Conservation (phyloP, 2,888 invertebrate genomes). For the Dynastes grantii region DNA sequence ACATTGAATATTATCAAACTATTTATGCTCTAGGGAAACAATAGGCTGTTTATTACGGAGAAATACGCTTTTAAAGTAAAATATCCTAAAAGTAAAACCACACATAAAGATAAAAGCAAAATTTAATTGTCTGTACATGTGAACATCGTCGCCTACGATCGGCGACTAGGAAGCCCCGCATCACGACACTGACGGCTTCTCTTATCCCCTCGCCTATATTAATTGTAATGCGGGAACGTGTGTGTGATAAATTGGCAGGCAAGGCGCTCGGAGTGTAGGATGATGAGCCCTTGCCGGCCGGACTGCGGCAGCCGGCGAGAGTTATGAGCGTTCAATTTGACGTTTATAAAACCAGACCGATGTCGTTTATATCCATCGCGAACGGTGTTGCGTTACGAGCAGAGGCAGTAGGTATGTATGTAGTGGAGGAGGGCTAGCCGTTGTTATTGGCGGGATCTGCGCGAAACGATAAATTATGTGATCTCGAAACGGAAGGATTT, state of each 20-base stretch:
- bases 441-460: slow-evolving; percentile 3
- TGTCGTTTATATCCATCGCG: slow-evolving; percentile 12
- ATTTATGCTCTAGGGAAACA: too few species aligned
- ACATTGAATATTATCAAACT: too few species aligned
- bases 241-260: slow-evolving; percentile 10
- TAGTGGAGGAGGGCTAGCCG: neutral
- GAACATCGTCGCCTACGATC: neutral
- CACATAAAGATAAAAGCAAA: too few species aligned
- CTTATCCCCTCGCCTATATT: neutral
- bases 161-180: neutral
- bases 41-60: too few species aligned
- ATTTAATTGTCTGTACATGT: neutral
- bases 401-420: too few species aligned
- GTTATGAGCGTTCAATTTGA: slow-evolving; percentile 31
- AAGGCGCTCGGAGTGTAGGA: slow-evolving; percentile 12
- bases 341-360: neutral
- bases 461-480: slow-evolving; percentile 6
- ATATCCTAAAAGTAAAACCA: too few species aligned
- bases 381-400: neutral
- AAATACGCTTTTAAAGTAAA: too few species aligned
- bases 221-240: slow-evolving; percentile 6
- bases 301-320: neutral
- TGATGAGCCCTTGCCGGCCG: neutral
- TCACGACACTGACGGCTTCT: slow-evolving; percentile 1
- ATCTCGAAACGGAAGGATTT: slow-evolving; percentile 21